Base-by-base conservation (phyloP, 2,797 vertebrate species). In the Macroramphosus scolopax region DNA sequence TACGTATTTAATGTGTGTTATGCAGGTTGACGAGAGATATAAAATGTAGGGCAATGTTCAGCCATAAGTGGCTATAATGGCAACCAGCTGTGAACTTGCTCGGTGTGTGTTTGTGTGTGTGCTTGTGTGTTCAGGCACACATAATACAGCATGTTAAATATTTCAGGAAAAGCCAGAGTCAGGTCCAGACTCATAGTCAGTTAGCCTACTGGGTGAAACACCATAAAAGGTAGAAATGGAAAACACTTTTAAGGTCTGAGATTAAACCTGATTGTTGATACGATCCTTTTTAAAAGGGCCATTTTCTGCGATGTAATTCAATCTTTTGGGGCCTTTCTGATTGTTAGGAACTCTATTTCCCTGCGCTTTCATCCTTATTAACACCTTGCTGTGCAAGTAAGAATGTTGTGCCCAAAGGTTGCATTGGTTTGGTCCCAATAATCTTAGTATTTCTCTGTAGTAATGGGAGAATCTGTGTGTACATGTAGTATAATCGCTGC, bases 51-150 rank as follows among this genome's bases (percentile, higher is more conserved):
- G 47, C 73, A 66, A 24, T 65, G 30, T 49, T 74, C 69, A 53
- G 61, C 67, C 43, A 36, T 80, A 81, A 81, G 80, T 68, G 63
- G 56, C 74, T 41, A 12, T 89, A 92, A 91, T 89, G n/a, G 69
- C 74, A 83, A 83, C 77, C 87, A 90, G 85, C 85, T 90, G 89
- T 76, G 69, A 79, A 66, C 69, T 60, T 63, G 68, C 22, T 35
- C 3, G 5, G 15, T 29, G 43, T 45, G 47, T 40, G 34, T 10
- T 22, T 50, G 39, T 46, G 39, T 52, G 22, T 31, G 47, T 41
- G 41, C 34, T 41, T 30, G 36, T 44, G 14, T 36, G 13, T 38
- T 17, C 25, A 3, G 6, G 25, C n/a, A 17, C 26, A 15, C 22
- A 32, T 0, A 32, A 68, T 54, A 11, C 56, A 57, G 34, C 53